phyloP scores from a whole-genome alignment of 1,140 invertebrate species.

The Sinella curviseta region DNA sequence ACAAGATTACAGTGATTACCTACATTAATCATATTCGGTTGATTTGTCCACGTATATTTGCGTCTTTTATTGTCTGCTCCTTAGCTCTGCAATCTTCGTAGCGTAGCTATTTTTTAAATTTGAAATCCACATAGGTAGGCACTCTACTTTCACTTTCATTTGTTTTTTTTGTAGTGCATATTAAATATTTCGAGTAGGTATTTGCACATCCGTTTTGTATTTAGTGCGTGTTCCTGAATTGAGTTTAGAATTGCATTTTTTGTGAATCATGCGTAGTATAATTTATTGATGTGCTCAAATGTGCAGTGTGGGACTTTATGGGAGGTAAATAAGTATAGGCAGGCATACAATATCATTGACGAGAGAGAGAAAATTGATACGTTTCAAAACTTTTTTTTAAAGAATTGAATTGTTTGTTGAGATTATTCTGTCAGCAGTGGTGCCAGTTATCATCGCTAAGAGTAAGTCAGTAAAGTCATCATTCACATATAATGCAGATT shows the following conservation, averaged over 20 bases:
- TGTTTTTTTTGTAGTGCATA: background rate
- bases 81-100: background rate
- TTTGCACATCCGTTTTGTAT: background rate
- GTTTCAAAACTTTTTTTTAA: background rate
- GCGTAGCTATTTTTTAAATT: background rate
- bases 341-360: background rate
- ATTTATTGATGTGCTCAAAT: background rate
- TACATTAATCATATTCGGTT: background rate
- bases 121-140: too few relatives aligned
- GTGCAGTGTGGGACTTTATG: background rate
- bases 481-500: too few relatives aligned
- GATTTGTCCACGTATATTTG: background rate
- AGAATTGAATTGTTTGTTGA: too few relatives aligned
- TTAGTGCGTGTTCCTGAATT: background rate
- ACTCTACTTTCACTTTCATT: constrained; percentile 17
- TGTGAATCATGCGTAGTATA: background rate
- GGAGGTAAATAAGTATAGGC: too few relatives aligned
- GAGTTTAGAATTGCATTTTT: background rate
- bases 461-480: too few relatives aligned
- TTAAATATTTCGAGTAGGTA: too few relatives aligned
- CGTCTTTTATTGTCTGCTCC: too few relatives aligned
- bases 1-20: background rate
- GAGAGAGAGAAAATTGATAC: background rate
- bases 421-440: too few relatives aligned
- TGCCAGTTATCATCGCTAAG: too few relatives aligned